Evolutionary conservation across 2,888 invertebrate genomes (phyloP), one percentile per base, ranked within the genome.

Genomic region (Leptopilina drosophilae): DNA sequence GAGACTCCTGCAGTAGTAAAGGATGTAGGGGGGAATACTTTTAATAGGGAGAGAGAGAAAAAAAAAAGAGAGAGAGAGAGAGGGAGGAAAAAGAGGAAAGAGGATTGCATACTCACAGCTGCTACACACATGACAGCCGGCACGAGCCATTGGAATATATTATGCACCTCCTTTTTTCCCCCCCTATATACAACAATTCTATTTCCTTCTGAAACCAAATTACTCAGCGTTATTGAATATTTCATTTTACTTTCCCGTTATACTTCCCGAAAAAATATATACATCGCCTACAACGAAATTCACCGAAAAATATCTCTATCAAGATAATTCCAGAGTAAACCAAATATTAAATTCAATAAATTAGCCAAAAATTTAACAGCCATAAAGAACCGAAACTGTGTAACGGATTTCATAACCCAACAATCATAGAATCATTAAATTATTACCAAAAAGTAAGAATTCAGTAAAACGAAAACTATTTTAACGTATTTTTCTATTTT

Each of bases 61-160:
- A n/a, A 14, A 64, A n/a, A 59, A 49, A 67, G 77, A 53, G 33
- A 33, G 33, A 2, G 33, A 33, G 49, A 66, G 42, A 40, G 26
- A 78, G 65, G 69, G 69, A 67, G 69, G 42, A 20, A 42, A 59
- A 62, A 67, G 59, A 78, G 77, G 80, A 82, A 77, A 80, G 80
- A 77, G 80, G 78, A 78, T 78, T 81, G 73, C 77, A 81, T 82
- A 82, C 81, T 80, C 79, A 84, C 84, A 85, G 84, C 84, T 84
- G 84, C 82, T 82, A 77, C 78, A 77, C 77, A 53, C 78, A 81
- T 83, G 81, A 84, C 89, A 88, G 87, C 86, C 87, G 87, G 87
- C 88, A 89, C 88, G 89, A 89, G 89, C 87, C 88, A 86, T 84
- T 83, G 85, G 82, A 73, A 73, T 73, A 73, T 40, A 73, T 73